Evolutionary conservation across 2,888 invertebrate genomes (phyloP).

Genomic region (Mythimna ferrago): DNA sequence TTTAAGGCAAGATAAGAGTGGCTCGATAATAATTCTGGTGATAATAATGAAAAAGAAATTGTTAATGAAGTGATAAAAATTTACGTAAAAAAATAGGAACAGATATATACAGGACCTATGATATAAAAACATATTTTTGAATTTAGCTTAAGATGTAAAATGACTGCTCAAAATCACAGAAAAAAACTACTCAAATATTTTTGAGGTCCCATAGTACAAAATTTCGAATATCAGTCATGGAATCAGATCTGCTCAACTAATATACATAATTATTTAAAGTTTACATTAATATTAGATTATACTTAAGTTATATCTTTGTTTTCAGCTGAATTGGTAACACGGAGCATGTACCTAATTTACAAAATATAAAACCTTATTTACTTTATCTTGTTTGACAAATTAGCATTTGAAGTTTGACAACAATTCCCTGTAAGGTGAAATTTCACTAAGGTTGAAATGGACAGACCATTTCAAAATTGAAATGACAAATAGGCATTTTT

Average conservation of each 20-base stretch:
- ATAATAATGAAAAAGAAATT: conserved; percentile 21
- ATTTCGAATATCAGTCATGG: conserved; percentile 29
- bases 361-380: background rate
- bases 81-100: background rate
- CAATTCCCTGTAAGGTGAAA: background rate
- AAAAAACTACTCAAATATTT: background rate
- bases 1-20: conserved; percentile 59
- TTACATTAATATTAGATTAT: background rate
- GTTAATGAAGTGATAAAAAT: background rate
- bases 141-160: background rate
- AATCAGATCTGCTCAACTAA: conserved; percentile 22
- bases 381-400: background rate
- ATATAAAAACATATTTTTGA: background rate
- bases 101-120: background rate
- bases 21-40: conserved; percentile 22
- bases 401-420: background rate
- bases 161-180: background rate
- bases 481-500: background rate
- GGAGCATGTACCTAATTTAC: background rate
- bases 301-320: background rate
- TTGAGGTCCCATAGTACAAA: conserved; percentile 3
- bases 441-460: background rate
- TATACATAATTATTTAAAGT: background rate
- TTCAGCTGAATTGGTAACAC: background rate
- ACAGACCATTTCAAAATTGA: background rate